A percentile compares a stretch with the other conserved stretches of the same genome.
These are phyloP conservation scores for Plemyria rubiginata DNA, from an alignment of 2,888 invertebrate genomes.

Conservation along the genomic window DNA sequence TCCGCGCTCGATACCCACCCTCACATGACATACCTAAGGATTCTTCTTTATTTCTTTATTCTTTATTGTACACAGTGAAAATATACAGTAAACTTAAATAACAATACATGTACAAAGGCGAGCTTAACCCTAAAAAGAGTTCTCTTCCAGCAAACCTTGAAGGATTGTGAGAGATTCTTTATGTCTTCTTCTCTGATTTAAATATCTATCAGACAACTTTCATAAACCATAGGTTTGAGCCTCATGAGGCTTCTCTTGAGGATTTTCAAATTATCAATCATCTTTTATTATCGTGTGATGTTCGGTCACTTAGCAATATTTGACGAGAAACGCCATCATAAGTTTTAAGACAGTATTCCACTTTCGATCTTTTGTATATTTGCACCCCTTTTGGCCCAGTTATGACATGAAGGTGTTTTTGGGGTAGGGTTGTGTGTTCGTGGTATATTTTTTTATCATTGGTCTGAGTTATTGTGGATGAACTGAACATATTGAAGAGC, in stretches of 20 bases:
- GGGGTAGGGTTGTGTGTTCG: constrained; percentile 19
- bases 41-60: too few relatives aligned
- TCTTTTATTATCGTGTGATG: not conserved
- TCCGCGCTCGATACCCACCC: too few relatives aligned
- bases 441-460: constrained; percentile 13
- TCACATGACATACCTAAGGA: too few relatives aligned
- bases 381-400: constrained; percentile 9
- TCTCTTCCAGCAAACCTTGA: too few relatives aligned
- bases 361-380: constrained; percentile 20
- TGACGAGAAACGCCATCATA: constrained; percentile 13
- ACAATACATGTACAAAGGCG: too few relatives aligned
- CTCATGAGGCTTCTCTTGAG: not conserved
- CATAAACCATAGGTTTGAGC: not conserved
- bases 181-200: too few relatives aligned
- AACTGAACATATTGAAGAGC: constrained; percentile 7
- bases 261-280: not conserved
- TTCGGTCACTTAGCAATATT: constrained; percentile 14
- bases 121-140: too few relatives aligned
- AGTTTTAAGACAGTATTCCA: constrained; percentile 24
- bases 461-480: not conserved
- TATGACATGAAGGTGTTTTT: constrained; percentile 13
- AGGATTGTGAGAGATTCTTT: too few relatives aligned
- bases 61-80: too few relatives aligned
- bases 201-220: too few relatives aligned
- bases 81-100: too few relatives aligned